Evolutionary conservation across 2,113 vertebrate genomes (phyloP), one percentile per base, ranked within the genome.

Genomic region (Cyanoramphus novaezelandiae): DNA sequence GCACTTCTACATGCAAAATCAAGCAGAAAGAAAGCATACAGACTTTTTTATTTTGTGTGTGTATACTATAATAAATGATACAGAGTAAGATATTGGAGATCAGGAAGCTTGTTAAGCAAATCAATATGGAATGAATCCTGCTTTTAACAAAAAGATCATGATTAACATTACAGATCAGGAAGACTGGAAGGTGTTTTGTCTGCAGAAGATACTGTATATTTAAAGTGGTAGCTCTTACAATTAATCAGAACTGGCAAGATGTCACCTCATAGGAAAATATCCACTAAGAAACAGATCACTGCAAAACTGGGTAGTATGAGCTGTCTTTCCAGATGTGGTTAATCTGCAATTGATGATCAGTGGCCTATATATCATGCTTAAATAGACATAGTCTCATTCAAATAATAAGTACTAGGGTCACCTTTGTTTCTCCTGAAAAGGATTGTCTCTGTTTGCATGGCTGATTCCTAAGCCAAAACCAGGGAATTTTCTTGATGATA

Each of bases 401-500:
- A 39, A 71, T 82, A 70, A 50, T 55, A 96, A 92, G 29, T 53
- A 70, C 88, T 92, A 91, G 55, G 76, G 95, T 97, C 82, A 95
- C 90, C 80, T 97, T 97, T 85, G 35, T 93, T 88, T 77, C 46
- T 82, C 70, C 37, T 71, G 63, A 77, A 92, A 90, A 23, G 43
- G 53, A 15, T 39, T 94, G 49, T 82, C 46, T 93, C 62, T 63
- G 10, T 68, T 78, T 89, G 70, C 59, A 89, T 90, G 50, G 71
- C 44, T 92, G 79, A 96, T 75, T 94, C 52, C 55, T 93, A 83
- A 92, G 90, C 65, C 84, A 84, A 92, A 97, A 77, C 69, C 17
- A 83, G 60, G 88, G 77, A 91, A 86, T 80, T 93, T 95, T 94
- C 84, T 88, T 96, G 88, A 97, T 91, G 52, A 12, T 96, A 93